phyloP scores from a whole-genome alignment of 2,888 invertebrate species.

The Tiliacea citrago region DNA sequence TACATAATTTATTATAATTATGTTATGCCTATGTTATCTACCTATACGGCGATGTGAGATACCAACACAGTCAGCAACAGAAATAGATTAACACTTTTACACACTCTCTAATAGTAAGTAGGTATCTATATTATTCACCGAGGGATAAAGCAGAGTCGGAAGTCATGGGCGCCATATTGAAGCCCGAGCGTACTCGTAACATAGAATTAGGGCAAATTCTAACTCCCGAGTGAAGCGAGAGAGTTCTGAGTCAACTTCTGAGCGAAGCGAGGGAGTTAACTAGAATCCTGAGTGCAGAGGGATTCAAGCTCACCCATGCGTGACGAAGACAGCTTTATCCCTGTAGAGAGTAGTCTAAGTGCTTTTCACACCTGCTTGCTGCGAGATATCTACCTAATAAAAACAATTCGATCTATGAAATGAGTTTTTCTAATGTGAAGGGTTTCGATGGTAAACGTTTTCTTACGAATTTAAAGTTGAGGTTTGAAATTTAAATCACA shows the following conservation, averaged over 20 bases:
- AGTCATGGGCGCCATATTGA: background rate
- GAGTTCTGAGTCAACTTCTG: background rate
- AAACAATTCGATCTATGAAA: background rate
- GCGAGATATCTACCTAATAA: background rate
- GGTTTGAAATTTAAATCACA: background rate
- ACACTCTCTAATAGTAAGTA: background rate
- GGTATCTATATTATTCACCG: background rate
- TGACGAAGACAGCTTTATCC: background rate
- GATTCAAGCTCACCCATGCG: background rate
- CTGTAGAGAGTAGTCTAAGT: background rate
- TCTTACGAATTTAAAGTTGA: background rate
- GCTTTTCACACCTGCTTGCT: background rate
- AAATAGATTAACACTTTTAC: background rate
- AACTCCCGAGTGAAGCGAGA: background rate
- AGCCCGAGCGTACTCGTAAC: background rate
- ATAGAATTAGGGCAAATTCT: background rate
- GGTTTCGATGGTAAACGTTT: background rate
- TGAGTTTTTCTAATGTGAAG: background rate
- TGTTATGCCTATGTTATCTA: background rate
- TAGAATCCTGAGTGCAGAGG: background rate
- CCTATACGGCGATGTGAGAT: background rate
- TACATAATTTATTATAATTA: no score
- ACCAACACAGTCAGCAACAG: background rate
- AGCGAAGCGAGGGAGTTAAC: background rate
- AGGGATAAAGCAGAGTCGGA: background rate